Evolutionary conservation across 2,888 invertebrate species (phyloP).

Genomic region (Rhodophaea formosa): DNA sequence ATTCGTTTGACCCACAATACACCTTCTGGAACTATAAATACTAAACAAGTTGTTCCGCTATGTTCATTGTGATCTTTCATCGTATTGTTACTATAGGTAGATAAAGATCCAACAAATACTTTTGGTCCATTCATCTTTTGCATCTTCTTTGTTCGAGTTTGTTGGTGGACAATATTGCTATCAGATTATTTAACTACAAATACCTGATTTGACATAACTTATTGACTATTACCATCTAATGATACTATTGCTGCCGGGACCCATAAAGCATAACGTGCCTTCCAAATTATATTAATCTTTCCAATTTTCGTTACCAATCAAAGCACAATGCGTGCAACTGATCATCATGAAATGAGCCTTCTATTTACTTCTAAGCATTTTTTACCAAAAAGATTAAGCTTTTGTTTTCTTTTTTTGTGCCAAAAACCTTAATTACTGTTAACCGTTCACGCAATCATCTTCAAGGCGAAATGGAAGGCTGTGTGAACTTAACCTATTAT

Average conservation of each 20-base stretch:
- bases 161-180: too few relatives aligned
- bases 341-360: background rate
- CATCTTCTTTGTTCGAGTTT: too few relatives aligned
- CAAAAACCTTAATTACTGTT: constrained; percentile 55
- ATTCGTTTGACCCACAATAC: constrained; percentile 7
- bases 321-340: background rate
- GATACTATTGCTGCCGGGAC: too few relatives aligned
- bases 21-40: constrained; percentile 5
- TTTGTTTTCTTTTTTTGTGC: constrained; percentile 42
- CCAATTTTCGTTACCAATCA: too few relatives aligned
- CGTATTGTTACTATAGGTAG: background rate
- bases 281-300: too few relatives aligned
- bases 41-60: background rate
- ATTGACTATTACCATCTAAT: too few relatives aligned
- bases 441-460: constrained; percentile 54
- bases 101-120: background rate
- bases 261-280: too few relatives aligned
- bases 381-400: background rate
- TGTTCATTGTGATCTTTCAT: constrained; percentile 5
- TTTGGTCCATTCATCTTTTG: background rate
- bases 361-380: background rate
- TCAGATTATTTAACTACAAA: too few relatives aligned
- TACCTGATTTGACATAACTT: too few relatives aligned
- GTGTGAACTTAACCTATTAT: constrained; percentile 51
- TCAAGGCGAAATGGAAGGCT: constrained; percentile 56